Base-by-base conservation (phyloP, 1,140 invertebrate genomes). In the Doryteuthis pealeii region DNA sequence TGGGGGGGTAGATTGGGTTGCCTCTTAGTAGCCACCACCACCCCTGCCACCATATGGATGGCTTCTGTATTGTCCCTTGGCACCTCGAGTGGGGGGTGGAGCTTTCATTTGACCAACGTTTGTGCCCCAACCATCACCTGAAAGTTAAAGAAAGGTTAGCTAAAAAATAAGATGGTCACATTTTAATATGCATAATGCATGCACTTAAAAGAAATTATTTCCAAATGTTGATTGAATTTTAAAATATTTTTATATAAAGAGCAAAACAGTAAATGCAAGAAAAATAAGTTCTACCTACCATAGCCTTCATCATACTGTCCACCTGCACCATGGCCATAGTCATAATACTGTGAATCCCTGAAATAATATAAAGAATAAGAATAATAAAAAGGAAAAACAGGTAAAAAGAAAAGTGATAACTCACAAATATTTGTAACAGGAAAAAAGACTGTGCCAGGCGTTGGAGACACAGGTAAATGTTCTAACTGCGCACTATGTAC, bases 271-370 rank as follows among this genome's bases (percentile, higher is more conserved):
- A n/a, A n/a, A n/a, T n/a, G n/a, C n/a, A n/a, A n/a, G 10, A 40
- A 40, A 40, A 40, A 40, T 5, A 40, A 40, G 35, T 40, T 40
- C 54, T 33, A 58, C 76, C 76, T 70, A 79, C 76, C 76, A 74
- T 79, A 79, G 5, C 74, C 76, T 69, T 76, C 74, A 62, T 75
- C 75, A 18, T 33, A 62, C 15, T 62, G 35, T 31, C 73, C 70
- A 15, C 65, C 54, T 28, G 76, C 31, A 22, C 78, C 78, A 76
- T 79, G 78, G 58, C 78, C 78, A 70, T 79, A 79, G 30, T 79
- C 78, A 74, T 77, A 79, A 58, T 77, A 79, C 58, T 79, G 76
- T 15, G 78, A 75, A 22, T 77, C 78, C 49, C 78, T 79, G 71
- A 73, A 76, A 78, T 40, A 5, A 40, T 40, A 5, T 40, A 40